Percentiles rank a stretch among this genome's conserved stretches.
These are phyloP conservation scores for Mimachlamys varia DNA, from an alignment of 2,888 invertebrate genomes.

Conservation along the genomic window DNA sequence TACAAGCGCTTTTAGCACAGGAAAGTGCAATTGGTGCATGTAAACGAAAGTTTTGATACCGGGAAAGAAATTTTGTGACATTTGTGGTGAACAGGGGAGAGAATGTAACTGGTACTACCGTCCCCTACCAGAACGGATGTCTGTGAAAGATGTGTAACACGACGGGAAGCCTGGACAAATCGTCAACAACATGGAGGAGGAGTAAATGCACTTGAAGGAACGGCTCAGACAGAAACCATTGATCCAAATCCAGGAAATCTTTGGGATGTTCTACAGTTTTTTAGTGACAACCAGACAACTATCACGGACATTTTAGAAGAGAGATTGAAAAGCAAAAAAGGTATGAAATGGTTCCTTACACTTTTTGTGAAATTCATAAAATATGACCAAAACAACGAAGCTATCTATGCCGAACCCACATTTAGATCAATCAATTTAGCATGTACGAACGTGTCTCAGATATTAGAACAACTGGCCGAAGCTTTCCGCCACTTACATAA, in stretches of 20 bases:
- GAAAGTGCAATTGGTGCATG: slow-evolving; percentile 48
- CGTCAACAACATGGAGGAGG: slow-evolving; percentile 37
- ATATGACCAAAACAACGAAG: slow-evolving; percentile 50
- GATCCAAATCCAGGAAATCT: slow-evolving; percentile 40
- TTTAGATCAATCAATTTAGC: no score
- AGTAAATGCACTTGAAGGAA: slow-evolving; percentile 43
- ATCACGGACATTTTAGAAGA: background rate
- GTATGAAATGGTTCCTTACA: slow-evolving; percentile 57
- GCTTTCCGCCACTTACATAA: no score
- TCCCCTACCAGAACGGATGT: slow-evolving; percentile 54
- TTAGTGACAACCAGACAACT: slow-evolving; percentile 40
- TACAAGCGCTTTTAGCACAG: background rate
- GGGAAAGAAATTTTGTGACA: slow-evolving; percentile 46
- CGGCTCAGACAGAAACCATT: slow-evolving; percentile 38
- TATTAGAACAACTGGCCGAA: no score
- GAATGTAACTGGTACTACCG: slow-evolving; percentile 54
- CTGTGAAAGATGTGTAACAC: slow-evolving; percentile 45
- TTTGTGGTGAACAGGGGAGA: slow-evolving; percentile 44
- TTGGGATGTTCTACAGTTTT: slow-evolving; percentile 45
- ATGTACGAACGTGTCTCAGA: no score
- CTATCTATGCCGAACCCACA: slow-evolving; percentile 53
- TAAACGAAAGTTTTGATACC: slow-evolving; percentile 43
- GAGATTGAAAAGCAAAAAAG: slow-evolving; percentile 38
- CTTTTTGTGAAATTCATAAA: slow-evolving; percentile 51
- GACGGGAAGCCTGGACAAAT: slow-evolving; percentile 39